These are phyloP conservation scores for Torymus tubicola DNA, from an alignment of 2,888 invertebrate species.

Conservation along the genomic window DNA sequence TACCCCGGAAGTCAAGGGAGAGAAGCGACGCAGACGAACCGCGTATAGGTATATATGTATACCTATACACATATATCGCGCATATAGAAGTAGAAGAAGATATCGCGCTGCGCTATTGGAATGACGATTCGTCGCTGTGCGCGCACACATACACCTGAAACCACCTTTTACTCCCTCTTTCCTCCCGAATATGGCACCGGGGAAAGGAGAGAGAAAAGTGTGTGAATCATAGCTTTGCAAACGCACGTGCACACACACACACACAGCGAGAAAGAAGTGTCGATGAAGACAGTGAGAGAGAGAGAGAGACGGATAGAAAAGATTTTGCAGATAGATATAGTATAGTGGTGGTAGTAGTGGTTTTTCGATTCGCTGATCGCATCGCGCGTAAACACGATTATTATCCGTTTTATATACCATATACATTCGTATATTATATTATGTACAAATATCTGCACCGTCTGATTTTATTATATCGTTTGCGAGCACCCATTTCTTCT, in stretches of 20 bases:
- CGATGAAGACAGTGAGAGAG: not conserved
- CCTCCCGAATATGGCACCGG: constrained; percentile 23
- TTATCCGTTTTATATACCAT: no score
- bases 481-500: constrained; percentile 2
- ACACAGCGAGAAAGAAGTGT: not conserved
- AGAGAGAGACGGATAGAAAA: not conserved
- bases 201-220: not conserved
- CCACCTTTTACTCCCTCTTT: not conserved
- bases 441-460: constrained; percentile 26
- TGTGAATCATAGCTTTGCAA: no score
- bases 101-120: constrained; percentile 37
- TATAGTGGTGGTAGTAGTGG: no score
- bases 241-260: not conserved
- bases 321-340: not conserved
- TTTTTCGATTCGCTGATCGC: constrained; percentile 26
- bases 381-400: no score
- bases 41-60: no score
- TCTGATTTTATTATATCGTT: not conserved
- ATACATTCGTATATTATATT: not conserved
- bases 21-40: no score
- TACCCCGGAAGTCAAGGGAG: no score
- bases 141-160: no score
- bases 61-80: not conserved
- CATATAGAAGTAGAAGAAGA: constrained; percentile 26
- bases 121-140: constrained; percentile 26